Base-by-base conservation (phyloP, 2,888 invertebrate species). In the Ormyrus rosae region DNA sequence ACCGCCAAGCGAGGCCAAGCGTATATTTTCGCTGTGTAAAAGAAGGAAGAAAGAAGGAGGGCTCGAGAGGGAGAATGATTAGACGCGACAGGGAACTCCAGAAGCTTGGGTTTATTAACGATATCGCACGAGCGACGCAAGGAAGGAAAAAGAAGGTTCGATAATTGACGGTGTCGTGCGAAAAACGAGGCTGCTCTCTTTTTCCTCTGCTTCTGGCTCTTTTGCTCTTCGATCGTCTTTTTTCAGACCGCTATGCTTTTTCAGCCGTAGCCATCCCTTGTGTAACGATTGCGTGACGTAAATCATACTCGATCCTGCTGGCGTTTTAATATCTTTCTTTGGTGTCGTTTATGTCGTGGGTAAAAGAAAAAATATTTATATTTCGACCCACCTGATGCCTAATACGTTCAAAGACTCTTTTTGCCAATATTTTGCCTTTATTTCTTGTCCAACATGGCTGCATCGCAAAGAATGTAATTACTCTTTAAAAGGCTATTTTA, bases 61-160 rank as follows among this genome's bases (percentile, higher is more conserved):
- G 83, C 83, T 86, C 84, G 85, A 85, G 85, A 84, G 84, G 86
- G 78, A 81, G 83, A 84, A 85, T 90, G 90, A 90, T 90, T 90
- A 90, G 90, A 90, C 87, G 87, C 86, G 87, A 88, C 87, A 87
- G 87, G 86, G 82, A 83, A 85, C 86, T 85, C 83, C 83, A 81
- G 85, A 84, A 87, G 86, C 85, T 86, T 85, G 87, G 86, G 86
- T 90, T 90, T 90, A 90, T 90, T 90, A 90, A 90, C 89, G 86
- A 87, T 86, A 87, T 87, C 85, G 85, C 84, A 83, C 84, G 84
- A 72, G 84, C 82, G 86, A 86, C 84, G 83, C 82, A 81, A 68
- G 75, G 83, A 83, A 85, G 83, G 83, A 85, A 85, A 85, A 86
- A 86, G 86, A 85, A 86, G 86, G 85, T 85, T 85, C 86, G 88